phyloP scores from a whole-genome alignment of 2,888 invertebrate species.

The Drosophila fungiperda region DNA sequence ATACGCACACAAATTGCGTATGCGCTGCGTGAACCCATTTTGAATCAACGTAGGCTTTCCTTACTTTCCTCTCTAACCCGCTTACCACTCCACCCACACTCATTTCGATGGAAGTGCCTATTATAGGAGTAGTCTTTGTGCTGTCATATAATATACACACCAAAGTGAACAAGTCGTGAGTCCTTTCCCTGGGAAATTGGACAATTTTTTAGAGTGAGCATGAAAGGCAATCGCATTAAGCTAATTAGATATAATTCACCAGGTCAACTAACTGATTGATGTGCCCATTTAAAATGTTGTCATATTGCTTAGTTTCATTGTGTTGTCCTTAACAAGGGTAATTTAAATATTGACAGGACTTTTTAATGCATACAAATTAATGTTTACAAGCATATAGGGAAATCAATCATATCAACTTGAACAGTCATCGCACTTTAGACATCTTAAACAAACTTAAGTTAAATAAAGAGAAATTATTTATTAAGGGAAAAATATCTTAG shows the following conservation, averaged over 20 bases:
- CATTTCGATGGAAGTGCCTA: not conserved
- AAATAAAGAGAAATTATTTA: not conserved
- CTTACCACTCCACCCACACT: not conserved
- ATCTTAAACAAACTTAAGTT: not conserved
- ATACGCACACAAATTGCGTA: slow-evolving; percentile 66
- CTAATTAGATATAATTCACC: slow-evolving; percentile 47
- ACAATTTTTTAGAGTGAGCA: slow-evolving; percentile 7
- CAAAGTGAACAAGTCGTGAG: slow-evolving; percentile 52
- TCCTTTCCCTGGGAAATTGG: slow-evolving; percentile 26
- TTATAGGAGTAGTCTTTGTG: slow-evolving; percentile 17
- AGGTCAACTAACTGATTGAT: slow-evolving; percentile 36
- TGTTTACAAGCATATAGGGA: not conserved
- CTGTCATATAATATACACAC: slow-evolving; percentile 43
- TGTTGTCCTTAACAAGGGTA: not conserved
- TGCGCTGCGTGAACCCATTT: slow-evolving; percentile 64
- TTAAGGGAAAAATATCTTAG: not conserved
- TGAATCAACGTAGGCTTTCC: slow-evolving; percentile 38
- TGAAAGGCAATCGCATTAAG: slow-evolving; percentile 40
- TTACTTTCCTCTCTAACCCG: not conserved
- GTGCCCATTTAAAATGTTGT: slow-evolving; percentile 14
- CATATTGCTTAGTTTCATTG: not conserved
- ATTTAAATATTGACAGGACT: not conserved
- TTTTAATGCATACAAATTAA: not conserved
- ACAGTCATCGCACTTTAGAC: not conserved
- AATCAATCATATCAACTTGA: not conserved